Evolutionary conservation across 1,140 invertebrate species (phyloP), one percentile per base, ranked within the genome.

Genomic region (Neodiprion virginianus): DNA sequence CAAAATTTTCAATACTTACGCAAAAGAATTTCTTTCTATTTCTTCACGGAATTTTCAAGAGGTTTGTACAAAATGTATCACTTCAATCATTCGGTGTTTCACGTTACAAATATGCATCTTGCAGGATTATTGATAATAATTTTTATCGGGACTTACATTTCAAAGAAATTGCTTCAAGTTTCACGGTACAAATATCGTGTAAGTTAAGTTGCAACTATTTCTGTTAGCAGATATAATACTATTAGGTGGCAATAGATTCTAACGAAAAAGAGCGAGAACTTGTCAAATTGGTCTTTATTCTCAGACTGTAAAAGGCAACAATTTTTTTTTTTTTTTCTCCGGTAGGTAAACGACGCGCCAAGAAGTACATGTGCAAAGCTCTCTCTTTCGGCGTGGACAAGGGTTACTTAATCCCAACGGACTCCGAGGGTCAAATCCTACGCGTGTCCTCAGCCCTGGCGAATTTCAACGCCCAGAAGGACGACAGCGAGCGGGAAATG

Each of bases 381-480:
- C 75, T 87, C n/a, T 78, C 82, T 0, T 79, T 85, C 40, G 85
- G 80, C 23, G 73, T 87, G 67, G 83, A 79, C 49, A 78, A 79
- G 21, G 85, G 85, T 47, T 87, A 85, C 75, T 73, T 87, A 28
- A 83, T 81, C 17, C 83, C 82, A 0, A 69, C 75, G 3, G 83
- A 84, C 65, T 70, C 74, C 0, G 73, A 81, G 8, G 84, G 85
- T 2, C 81, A 78, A 69, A 67, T 83, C 8, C 76, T 87, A 1
- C 80, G 79, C 3, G 73, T 87, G 5, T 79, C 83, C 2, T 69
- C 77, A 0, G 72, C 73, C 8, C 21, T 84, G 69, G 72, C 53
- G 66, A 75, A 72, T 7, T 28, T 28, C 1, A 40, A 75, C 67
- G 50, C 74, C 17, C 76, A 78, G 23, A 72, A 73, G 61, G 68